These are phyloP conservation scores for Spisula solida DNA, from an alignment of 2,888 invertebrate species.

Conservation along the genomic window DNA sequence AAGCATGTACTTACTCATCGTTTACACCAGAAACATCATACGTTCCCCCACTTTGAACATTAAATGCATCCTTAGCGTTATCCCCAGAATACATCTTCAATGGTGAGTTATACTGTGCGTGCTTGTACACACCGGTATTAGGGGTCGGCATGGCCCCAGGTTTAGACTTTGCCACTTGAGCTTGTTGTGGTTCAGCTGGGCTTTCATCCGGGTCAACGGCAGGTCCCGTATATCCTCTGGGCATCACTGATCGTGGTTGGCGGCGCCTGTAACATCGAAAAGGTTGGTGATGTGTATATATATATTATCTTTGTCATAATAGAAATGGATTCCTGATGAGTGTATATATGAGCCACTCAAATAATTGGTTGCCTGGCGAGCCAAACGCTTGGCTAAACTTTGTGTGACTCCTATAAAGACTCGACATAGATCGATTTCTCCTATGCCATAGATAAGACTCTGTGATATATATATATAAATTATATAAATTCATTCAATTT, in stretches of 20 bases:
- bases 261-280: conserved; percentile 54
- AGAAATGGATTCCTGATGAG: no score
- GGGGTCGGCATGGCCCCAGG: conserved; percentile 62
- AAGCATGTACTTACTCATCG: conserved; percentile 53
- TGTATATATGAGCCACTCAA: no score
- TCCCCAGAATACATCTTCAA: conserved; percentile 84
- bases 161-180: conserved; percentile 52
- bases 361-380: no score
- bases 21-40: conserved; percentile 70
- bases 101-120: conserved; percentile 85
- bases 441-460: no score
- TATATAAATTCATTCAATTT: no score
- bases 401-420: no score
- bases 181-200: conserved; percentile 46
- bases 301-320: not conserved
- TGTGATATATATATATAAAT: no score
- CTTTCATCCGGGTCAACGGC: conserved; percentile 59
- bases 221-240: conserved; percentile 75
- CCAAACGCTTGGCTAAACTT: no score
- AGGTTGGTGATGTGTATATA: not conserved
- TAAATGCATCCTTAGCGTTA: conserved; percentile 75
- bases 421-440: no score
- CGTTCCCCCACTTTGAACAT: conserved; percentile 67
- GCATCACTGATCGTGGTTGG: conserved; percentile 74
- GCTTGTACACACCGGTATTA: conserved; percentile 67